Conservation (phyloP, 2,888 invertebrate species). For the Schrankia costaestrigalis region DNA sequence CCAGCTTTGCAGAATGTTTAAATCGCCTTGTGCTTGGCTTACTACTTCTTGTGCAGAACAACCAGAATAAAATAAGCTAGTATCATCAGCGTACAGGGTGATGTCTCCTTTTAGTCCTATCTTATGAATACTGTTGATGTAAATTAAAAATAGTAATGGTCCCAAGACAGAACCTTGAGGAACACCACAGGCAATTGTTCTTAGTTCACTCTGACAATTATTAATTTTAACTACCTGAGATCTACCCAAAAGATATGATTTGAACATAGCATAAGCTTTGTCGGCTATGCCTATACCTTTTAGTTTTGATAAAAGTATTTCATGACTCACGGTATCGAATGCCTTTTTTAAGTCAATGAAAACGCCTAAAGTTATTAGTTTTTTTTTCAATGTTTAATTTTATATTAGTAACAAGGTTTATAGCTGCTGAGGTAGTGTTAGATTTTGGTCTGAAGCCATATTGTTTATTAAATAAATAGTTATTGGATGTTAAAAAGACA, state of each 20-base stretch:
- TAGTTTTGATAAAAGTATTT: conserved; percentile 1
- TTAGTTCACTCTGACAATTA: not conserved
- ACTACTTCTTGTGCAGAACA: not conserved
- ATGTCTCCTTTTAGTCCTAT: conserved; percentile 1
- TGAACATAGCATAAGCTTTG: conserved; percentile 1
- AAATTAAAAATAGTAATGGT: not conserved
- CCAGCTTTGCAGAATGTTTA: not conserved
- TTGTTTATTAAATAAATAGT: conserved; percentile 1
- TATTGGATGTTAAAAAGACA: not conserved
- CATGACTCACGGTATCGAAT: conserved; percentile 2
- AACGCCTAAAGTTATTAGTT: conserved; percentile 1
- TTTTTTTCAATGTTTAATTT: not conserved
- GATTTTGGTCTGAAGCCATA: conserved; percentile 3
- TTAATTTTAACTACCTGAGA: not conserved
- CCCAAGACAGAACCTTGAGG: not conserved
- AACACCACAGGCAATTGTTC: not conserved
- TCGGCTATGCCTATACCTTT: not conserved
- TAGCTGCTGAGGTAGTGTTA: conserved; percentile 1
- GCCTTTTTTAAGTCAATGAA: conserved; percentile 4
- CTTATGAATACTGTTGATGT: not conserved
- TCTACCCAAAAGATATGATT: conserved; percentile 1
- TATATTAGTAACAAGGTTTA: conserved; percentile 3
- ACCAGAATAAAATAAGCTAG: not conserved
- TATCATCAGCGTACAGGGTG: conserved; percentile 1
- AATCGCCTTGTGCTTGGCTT: not conserved